phyloP scores from a whole-genome alignment of 2,888 invertebrate genomes.

The Sipha maydis region DNA sequence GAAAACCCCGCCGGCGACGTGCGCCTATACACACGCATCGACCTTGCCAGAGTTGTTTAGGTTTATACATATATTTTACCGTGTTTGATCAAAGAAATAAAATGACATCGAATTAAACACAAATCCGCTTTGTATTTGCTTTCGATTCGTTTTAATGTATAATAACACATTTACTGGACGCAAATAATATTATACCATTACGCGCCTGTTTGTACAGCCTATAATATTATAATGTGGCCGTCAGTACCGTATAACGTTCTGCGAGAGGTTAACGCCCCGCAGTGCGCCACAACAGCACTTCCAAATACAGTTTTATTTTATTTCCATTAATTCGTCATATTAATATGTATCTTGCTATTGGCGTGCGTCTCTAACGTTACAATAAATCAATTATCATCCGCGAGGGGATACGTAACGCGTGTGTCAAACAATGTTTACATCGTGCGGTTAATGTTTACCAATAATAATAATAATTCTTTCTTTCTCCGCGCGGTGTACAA shows the following conservation, averaged over 20 bases:
- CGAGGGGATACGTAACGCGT: neutral
- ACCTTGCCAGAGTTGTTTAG: neutral
- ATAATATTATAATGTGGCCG: no score
- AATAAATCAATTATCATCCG: conserved; percentile 28
- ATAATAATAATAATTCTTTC: neutral
- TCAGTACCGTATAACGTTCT: neutral
- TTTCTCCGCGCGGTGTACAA: neutral
- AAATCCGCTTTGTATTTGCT: conserved; percentile 6
- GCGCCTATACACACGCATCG: conserved; percentile 1
- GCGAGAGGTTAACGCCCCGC: conserved; percentile 22
- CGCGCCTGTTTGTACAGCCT: neutral
- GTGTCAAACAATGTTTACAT: neutral
- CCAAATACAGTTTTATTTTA: neutral
- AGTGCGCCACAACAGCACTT: neutral
- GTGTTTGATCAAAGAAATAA: neutral
- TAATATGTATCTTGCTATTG: neutral
- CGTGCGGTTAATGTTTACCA: neutral
- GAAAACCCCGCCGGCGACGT: neutral
- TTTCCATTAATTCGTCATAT: conserved; percentile 23
- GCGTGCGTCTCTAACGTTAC: neutral
- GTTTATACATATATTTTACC: neutral
- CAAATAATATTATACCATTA: neutral
- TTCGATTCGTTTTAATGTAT: conserved; percentile 7
- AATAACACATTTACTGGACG: neutral
- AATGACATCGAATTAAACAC: conserved; percentile 28